Base-by-base conservation (phyloP, 2,888 invertebrate species). In the Caenorhabditis macrosperma region DNA sequence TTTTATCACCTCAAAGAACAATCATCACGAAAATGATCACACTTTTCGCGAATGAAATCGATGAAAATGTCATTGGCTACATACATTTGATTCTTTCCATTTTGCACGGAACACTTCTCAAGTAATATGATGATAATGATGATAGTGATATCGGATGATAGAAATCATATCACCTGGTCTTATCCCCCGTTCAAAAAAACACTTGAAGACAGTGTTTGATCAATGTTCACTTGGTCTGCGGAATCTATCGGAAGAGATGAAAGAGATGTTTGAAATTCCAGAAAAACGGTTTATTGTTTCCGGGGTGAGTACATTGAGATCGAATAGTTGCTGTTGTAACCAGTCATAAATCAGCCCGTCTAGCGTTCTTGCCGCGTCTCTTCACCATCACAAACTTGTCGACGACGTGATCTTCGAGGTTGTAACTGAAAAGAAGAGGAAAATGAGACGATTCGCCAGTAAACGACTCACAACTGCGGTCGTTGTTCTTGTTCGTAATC, bases 301-400 rank as follows among this genome's bases (percentile, higher is more conserved):
- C 33, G 33, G n/a, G 33, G 5, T 7, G 10, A 33, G 33, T 33
- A 33, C 33, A 33, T 5, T 33, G 33, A 33, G 33, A 33, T 33
- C 33, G 33, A 33, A 33, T 5, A 33, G 33, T 33, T 33, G n/a
- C n/a, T n/a, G n/a, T 10, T 33, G 6, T 33, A 33, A 33, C 33
- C 33, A 33, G 33, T 33, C 10, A 33, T 10, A 33, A 33, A 33
- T 33, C 33, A 33, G 54, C 63, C 63, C 15, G 55, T 20, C 24
- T 26, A 54, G 48, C 35, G 35, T 48, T 72, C 63, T 55, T 64
- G 24, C 52, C 20, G 30, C 54, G 12, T 5, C 44, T 24, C 38
- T 72, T 72, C 17, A 72, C 71, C 12, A 72, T 17, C 33, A 72
- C 55, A 63, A 72, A 63, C 17, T 63, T 63, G 28, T 72, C 71